phyloP scores from a whole-genome alignment of 1,140 invertebrate genomes.

The Macrobrachium nipponense region DNA sequence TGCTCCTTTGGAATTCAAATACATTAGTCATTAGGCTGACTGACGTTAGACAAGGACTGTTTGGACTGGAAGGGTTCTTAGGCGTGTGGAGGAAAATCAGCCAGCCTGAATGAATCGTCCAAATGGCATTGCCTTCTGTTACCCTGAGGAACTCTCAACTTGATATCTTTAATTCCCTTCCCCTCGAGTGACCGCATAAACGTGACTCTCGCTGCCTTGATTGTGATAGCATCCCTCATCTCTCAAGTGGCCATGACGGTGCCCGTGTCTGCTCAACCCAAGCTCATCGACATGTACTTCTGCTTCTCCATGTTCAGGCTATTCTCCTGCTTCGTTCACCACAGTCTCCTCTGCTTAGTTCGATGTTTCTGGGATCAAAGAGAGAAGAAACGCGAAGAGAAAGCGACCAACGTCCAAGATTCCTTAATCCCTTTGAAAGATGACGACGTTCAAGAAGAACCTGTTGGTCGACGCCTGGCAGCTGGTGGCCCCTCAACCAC shows the following conservation, averaged over 20 bases:
- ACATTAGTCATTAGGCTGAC: no score
- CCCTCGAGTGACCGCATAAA: constrained; percentile 37
- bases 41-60: no score
- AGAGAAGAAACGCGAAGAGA: no score
- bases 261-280: constrained; percentile 21
- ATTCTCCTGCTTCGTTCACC: constrained; percentile 21
- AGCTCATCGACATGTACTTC: constrained; percentile 41
- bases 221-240: constrained; percentile 43
- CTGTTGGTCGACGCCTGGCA: neutral
- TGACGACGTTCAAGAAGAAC: neutral
- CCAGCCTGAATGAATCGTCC: no score
- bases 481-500: neutral
- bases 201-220: constrained; percentile 42
- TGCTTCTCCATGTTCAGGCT: constrained; percentile 32
- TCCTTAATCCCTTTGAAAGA: no score
- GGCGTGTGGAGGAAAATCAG: no score
- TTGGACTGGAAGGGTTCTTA: no score
- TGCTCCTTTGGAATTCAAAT: no score
- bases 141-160: neutral
- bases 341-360: neutral
- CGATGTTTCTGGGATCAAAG: no score
- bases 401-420: no score
- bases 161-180: constrained; percentile 30
- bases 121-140: no score
- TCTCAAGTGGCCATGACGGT: constrained; percentile 31